Conservation (phyloP, 2,797 vertebrate species). For the Tympanoctomys barrerae region DNA sequence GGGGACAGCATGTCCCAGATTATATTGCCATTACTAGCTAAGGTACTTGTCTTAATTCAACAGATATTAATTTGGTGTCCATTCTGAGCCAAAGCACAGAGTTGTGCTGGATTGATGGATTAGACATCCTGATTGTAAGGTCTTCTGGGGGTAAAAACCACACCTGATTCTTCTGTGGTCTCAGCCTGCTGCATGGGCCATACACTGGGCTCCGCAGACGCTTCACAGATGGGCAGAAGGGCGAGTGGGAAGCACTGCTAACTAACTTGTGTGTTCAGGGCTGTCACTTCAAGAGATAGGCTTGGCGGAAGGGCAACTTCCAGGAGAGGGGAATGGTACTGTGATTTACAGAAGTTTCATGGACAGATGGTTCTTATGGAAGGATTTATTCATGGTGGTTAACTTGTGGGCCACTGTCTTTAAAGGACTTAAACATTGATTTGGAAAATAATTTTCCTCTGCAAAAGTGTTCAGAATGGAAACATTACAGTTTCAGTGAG, state of each 20-base stretch:
- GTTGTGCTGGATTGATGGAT: background rate
- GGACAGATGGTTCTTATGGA: background rate
- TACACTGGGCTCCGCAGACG: background rate
- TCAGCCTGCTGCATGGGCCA: background rate
- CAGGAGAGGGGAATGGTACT: background rate
- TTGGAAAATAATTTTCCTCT: conserved; percentile 36
- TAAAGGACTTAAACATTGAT: conserved; percentile 24
- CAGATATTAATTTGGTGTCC: background rate
- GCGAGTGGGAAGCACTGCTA: background rate
- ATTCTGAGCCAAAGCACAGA: background rate
- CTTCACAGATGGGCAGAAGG: background rate
- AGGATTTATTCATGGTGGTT: background rate
- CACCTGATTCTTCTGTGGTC: background rate
- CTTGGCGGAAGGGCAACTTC: background rate
- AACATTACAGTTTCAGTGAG: background rate
- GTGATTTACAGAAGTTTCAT: conserved; percentile 52
- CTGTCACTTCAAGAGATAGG: background rate
- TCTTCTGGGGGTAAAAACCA: background rate
- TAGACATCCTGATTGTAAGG: background rate
- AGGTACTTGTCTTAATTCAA: background rate
- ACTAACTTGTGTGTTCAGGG: background rate
- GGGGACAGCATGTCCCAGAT: too few relatives aligned
- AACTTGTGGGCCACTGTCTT: conserved; percentile 20
- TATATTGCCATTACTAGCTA: background rate
- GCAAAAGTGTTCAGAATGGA: background rate